Percentiles rank a stretch among this genome's conserved stretches.
Conservation (phyloP, 2,888 invertebrate genomes). For the Phaonia tiefii region DNA sequence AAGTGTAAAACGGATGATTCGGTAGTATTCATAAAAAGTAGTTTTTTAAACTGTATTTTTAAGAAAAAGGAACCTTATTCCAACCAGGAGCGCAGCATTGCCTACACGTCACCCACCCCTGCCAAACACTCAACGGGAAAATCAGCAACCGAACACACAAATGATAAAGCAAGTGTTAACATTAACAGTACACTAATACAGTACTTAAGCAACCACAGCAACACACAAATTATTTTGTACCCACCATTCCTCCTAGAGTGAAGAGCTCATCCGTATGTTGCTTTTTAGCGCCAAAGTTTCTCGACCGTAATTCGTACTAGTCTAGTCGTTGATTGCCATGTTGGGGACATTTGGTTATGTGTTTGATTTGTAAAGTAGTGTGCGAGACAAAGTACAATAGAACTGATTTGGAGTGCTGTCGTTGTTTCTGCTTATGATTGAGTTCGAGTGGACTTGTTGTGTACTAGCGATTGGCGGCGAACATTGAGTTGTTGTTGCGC, state of each 20-base stretch:
- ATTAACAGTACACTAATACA: conserved; percentile 31
- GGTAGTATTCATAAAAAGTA: conserved; percentile 44
- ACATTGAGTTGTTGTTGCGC: conserved; percentile 35
- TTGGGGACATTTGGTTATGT: conserved; percentile 12
- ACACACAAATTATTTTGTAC: too few species aligned
- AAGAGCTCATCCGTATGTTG: conserved; percentile 31
- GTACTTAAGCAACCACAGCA: conserved; percentile 3
- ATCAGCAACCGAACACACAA: conserved; percentile 3
- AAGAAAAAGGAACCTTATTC: conserved; percentile 72
- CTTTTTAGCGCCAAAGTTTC: conserved; percentile 41
- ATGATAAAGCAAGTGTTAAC: neutral
- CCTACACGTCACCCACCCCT: conserved; percentile 35
- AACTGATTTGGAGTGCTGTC: conserved; percentile 19
- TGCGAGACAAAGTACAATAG: conserved; percentile 42
- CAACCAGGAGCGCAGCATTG: conserved; percentile 67
- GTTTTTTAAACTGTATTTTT: conserved; percentile 69
- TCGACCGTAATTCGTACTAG: conserved; percentile 2
- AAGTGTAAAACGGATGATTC: neutral
- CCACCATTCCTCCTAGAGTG: conserved; percentile 23
- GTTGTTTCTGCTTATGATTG: conserved; percentile 23
- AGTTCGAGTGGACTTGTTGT: conserved; percentile 64
- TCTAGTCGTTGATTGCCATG: neutral
- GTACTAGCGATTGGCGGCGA: conserved; percentile 36
- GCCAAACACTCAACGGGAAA: conserved; percentile 26
- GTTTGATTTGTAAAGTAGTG: conserved; percentile 7